These are phyloP conservation scores for Ernsta delagoae DNA, from an alignment of 2,888 invertebrate genomes.

Conservation along the genomic window DNA sequence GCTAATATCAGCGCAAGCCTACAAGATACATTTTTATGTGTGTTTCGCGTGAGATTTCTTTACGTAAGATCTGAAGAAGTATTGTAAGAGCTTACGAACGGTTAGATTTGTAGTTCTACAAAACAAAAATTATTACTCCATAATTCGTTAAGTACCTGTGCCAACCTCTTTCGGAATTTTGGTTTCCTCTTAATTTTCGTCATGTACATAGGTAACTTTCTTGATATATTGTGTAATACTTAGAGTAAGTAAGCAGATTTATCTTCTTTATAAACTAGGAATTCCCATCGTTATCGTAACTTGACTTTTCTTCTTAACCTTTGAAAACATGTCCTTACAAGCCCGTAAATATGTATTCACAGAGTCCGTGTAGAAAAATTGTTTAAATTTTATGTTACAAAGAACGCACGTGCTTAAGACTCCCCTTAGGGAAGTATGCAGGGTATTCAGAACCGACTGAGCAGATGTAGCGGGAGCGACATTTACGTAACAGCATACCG, in stretches of 20 bases:
- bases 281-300: too few species aligned
- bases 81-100: not conserved
- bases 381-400: conserved; percentile 39
- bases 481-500: conserved; percentile 57
- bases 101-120: not conserved
- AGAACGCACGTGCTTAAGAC: conserved; percentile 52
- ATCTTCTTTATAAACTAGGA: too few species aligned
- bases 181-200: too few species aligned
- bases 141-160: not conserved
- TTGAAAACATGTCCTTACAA: too few species aligned
- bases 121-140: not conserved
- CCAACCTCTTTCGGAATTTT: too few species aligned
- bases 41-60: conserved; percentile 9
- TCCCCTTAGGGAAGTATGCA: conserved; percentile 50
- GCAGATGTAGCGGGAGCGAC: conserved; percentile 53
- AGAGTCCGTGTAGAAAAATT: not conserved
- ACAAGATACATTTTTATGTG: conserved; percentile 24
- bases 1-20: conserved; percentile 18
- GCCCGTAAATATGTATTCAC: too few species aligned
- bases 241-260: too few species aligned
- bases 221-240: too few species aligned
- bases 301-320: too few species aligned
- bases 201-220: too few species aligned
- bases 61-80: not conserved
- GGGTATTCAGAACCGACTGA: conserved; percentile 49